Conservation (phyloP, 2,113 vertebrate genomes). For the Leptocoma aspasia region DNA sequence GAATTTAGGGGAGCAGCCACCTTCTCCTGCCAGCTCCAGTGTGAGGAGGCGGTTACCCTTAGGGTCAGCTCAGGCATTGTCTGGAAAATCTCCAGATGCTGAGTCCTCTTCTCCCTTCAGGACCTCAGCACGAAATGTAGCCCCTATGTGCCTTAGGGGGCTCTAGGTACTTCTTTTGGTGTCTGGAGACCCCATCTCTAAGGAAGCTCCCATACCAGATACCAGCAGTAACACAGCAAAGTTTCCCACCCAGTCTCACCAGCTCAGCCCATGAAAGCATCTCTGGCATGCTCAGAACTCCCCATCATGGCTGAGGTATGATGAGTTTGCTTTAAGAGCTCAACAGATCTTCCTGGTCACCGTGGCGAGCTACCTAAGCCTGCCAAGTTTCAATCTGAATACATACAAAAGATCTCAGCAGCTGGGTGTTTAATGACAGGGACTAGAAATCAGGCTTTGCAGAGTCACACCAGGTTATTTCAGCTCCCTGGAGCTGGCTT, state of each 20-base stretch:
- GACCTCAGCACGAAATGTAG: background rate
- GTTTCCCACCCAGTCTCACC: background rate
- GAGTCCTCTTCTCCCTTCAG: background rate
- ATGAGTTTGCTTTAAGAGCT: background rate
- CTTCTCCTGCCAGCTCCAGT: background rate
- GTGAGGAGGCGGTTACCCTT: background rate
- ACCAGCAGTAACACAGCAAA: background rate
- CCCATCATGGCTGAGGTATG: background rate
- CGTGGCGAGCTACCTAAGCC: background rate
- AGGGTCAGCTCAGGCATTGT: background rate
- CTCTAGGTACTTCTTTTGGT: background rate
- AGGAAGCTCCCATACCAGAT: background rate
- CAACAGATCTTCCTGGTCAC: background rate
- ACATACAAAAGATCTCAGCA: conserved; percentile 4
- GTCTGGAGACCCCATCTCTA: background rate
- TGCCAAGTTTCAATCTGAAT: background rate
- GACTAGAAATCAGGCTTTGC: background rate
- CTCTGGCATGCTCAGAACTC: background rate
- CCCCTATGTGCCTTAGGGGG: too few species aligned
- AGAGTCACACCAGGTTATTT: conserved; percentile 1
- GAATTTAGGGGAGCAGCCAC: background rate
- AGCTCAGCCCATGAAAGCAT: background rate
- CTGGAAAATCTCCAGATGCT: background rate
- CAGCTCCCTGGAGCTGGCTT: background rate
- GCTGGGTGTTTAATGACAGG: conserved; percentile 28